Base-by-base conservation (phyloP, 2,113 vertebrate genomes). In the Alethe castanea region DNA sequence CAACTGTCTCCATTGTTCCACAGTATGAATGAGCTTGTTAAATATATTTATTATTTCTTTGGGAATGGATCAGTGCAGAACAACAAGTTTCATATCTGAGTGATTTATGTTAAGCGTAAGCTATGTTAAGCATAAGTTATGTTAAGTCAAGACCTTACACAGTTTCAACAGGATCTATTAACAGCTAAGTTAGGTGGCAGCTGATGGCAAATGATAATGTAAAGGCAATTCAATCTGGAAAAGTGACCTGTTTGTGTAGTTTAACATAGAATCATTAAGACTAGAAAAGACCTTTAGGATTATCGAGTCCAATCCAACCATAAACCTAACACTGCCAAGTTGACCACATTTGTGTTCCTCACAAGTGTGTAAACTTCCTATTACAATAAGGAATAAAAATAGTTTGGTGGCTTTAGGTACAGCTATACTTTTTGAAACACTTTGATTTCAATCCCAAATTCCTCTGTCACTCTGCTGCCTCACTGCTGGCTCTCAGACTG, bases 41-140 rank as follows among this genome's bases (percentile, higher is more conserved):
- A 88, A 81, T 92, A 65, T 80, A 82, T 94, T 72, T 87, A 88
- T 88, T 90, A 78, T 86, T 86, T 95, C 26, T 87, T 72, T 85
- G 20, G 33, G 44, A 82, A 61, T n/a, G 20, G 45, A 84, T 78
- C 28, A 44, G 36, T 50, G 59, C 54, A 91, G 47, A 88, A 62
- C 14, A 79, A 35, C 8, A 67, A 53, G 24, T 56, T 88, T 90
- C 5, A 1, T 26, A 12, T 78, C 12, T 40, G 29, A 93, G 31
- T 92, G 69, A 94, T 89, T 78, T 81, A 81, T 70, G 22, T 81
- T 77, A 86, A 65, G 56, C 44, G 10, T 45, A 45, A 45, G 44
- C 19, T 45, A 45, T 45, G 44, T 45, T 45, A 45, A 45, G 44
- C 44, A 45, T 45, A 19, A 45, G 44, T 81, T 81, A 81, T 70